A percentile compares a stretch with the other conserved stretches of the same genome.
These are phyloP conservation scores for Thripadectes ignobilis DNA, from an alignment of 2,797 vertebrate genomes.

Conservation along the genomic window DNA sequence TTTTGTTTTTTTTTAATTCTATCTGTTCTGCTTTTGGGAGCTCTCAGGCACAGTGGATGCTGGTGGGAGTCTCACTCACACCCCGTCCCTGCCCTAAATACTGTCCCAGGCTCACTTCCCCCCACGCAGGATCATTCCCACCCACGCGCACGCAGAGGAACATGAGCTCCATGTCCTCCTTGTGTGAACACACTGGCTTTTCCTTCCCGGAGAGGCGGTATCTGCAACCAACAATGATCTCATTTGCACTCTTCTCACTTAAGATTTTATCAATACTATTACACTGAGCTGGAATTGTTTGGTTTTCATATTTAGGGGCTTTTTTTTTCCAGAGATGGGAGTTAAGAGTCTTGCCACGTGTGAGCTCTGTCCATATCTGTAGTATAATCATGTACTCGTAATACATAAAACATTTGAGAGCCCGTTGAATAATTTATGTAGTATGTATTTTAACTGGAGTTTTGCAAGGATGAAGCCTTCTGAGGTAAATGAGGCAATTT, in stretches of 20 bases:
- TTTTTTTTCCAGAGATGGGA: neutral
- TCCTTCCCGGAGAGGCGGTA: neutral
- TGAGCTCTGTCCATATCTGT: conserved; percentile 51
- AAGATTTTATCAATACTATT: conserved; percentile 11
- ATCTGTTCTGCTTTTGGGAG: conserved; percentile 23
- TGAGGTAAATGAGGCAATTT: conserved; percentile 63
- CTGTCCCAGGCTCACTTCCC: neutral
- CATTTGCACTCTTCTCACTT: conserved; percentile 17
- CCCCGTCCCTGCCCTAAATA: neutral
- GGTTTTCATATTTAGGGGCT: neutral
- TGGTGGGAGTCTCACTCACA: neutral
- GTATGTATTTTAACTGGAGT: conserved; percentile 53
- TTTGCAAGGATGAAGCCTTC: conserved; percentile 45
- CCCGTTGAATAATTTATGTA: conserved; percentile 58
- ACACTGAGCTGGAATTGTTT: conserved; percentile 16
- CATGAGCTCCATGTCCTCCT: neutral
- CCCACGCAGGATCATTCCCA: neutral
- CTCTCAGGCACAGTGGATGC: conserved; percentile 17
- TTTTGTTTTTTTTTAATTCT: neutral
- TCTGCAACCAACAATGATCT: neutral
- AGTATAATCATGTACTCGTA: conserved; percentile 58
- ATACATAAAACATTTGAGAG: conserved; percentile 65
- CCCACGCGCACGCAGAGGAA: neutral
- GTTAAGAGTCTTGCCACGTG: neutral
- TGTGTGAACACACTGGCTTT: neutral